Base-by-base conservation (phyloP, 2,113 vertebrate genomes). In the Ceuthmochares aereus region DNA sequence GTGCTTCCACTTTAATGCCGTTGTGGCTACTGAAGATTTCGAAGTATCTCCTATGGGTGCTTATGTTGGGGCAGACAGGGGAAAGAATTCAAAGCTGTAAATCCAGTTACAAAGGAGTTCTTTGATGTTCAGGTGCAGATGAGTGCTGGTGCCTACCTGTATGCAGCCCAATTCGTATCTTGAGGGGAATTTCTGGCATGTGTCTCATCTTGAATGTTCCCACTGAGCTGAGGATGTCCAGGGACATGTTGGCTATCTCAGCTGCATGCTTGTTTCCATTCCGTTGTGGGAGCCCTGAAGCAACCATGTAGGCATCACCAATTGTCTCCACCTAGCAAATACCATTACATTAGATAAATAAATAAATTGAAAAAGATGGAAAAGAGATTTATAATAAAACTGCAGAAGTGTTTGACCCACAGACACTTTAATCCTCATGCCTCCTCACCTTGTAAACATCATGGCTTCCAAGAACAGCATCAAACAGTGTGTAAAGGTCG, bases 301-400 rank as follows among this genome's bases (percentile, higher is more conserved):
- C 99, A 63, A 99, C 99, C 99, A 99, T 99, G 95, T 99, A 99
- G 45, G 99, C 99, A 87, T 99, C 99, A 3, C 99, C 99, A 34
- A 99, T 99, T 81, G 99, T 99, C 97, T 99, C 99, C 96, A 99
- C 99, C 99, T 99, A 67, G 42, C 9, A 67, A 62, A 95, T 63
- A 68, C 7, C 81, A 34, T 16, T 12, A 5, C 2, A 40, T 47
- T 40, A 62, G 76, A n/a, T 21, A 66, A 66, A 40, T 4, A 37
- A 18, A 51, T 15, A 7, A 23, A 70, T 30, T 4, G 3, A 34
- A 9, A 43, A 77, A 58, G 6, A 54, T 83, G 15, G 19, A 27
- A 52, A 76, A 62, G 9, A 67, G 42, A 4, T 8, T 7, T 1
- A 36, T 45, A 69, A 42, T 15, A 30, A 83, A 70, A 45, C 6